Base-by-base conservation (phyloP, 2,113 vertebrate genomes). In the Panthera leo region DNA sequence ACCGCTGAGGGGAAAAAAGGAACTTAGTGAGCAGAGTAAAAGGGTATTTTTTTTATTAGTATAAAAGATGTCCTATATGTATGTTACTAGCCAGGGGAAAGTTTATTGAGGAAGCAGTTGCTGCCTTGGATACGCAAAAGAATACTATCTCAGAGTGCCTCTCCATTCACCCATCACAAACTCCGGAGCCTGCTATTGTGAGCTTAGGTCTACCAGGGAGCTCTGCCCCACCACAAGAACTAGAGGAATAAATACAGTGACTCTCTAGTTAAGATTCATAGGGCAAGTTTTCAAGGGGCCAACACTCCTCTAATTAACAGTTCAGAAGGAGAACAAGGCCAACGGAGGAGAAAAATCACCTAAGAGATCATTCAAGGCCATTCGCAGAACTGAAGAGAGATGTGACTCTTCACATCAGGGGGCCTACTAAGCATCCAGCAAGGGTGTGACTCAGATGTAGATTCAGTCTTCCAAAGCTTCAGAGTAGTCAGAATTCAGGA, bases 1-100 rank as follows among this genome's bases (percentile, higher is more conserved):
- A 8, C 87, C 42, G 7, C 98, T 98, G 55, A 21, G 65, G 19
- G 51, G 36, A 51, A 51, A 27, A 84, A 94, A 63, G 19, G 34
- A 91, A 53, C 34, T 94, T 9, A 65, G 68, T 97, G 55, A 95
- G 75, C 21, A 42, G 27, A 31, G 42, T 84, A 36, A 70, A 76
- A 68, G 42, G 51, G 34, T 55, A 7, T 88, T 67, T 39, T 39
- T 75, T 85, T 15, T 68, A 36, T 63, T 31, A 51, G 21, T 51
- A 45, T 45, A 23, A 85, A 85, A 39, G 82, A 63, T 6, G 5
- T 29, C 51, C 6, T 45, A 45, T 9, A 34, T 19, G 7, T 1
- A 2, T n/a, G 25, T 18, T 51, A 31, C 25, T 13, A 39, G 34
- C 29, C 36, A 23, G 18, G 70, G 94, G 36, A 36, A 85, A 39